Percentiles rank a stretch among this genome's conserved stretches.
These are phyloP conservation scores for Musca domestica DNA, from an alignment of 1,140 invertebrate species.

Conservation along the genomic window DNA sequence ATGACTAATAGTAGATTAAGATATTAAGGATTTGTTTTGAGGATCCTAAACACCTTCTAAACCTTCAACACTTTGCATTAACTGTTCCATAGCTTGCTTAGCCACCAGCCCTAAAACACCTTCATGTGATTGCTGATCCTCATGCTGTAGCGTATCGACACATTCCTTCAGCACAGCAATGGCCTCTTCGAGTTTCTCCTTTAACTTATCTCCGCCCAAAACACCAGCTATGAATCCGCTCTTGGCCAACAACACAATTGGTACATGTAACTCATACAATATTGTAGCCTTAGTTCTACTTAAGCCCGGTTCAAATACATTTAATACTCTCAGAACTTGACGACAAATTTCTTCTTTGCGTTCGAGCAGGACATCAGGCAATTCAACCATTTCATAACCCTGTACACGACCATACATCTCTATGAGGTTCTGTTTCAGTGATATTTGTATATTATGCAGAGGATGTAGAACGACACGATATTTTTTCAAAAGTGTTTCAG, in stretches of 20 bases:
- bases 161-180: constrained; percentile 61
- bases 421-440: constrained; percentile 65
- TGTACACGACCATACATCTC: constrained; percentile 72
- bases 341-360: constrained; percentile 72
- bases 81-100: constrained; percentile 60
- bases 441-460: constrained; percentile 66
- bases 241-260: constrained; percentile 68
- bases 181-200: constrained; percentile 65
- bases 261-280: constrained; percentile 75
- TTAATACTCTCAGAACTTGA: constrained; percentile 65
- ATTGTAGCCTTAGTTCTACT: constrained; percentile 73
- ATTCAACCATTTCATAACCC: constrained; percentile 68
- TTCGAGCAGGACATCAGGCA: constrained; percentile 69
- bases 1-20: too few relatives aligned
- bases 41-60: constrained; percentile 18
- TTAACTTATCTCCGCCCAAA: constrained; percentile 63
- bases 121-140: constrained; percentile 67
- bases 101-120: constrained; percentile 67
- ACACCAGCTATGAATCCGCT: constrained; percentile 61
- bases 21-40: too few relatives aligned
- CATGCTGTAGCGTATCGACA: constrained; percentile 64
- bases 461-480: constrained; percentile 69
- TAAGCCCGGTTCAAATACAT: constrained; percentile 72
- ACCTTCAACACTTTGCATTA: constrained; percentile 63
- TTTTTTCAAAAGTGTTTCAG: constrained; percentile 61